phyloP scores from a whole-genome alignment of 1,140 invertebrate genomes.

The Ladona fulva region DNA sequence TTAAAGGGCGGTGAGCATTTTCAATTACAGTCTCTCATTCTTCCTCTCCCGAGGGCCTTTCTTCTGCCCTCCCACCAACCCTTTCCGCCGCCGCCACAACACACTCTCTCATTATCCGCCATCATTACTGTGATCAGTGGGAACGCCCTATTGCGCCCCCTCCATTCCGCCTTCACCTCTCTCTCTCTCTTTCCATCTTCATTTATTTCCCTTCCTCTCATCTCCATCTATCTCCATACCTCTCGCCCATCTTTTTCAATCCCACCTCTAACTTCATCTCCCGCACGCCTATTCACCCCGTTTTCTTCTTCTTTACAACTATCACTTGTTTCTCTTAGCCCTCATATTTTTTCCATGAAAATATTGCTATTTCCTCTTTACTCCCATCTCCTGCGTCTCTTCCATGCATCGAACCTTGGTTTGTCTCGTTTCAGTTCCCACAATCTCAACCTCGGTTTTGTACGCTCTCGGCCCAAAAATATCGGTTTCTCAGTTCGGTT shows the following conservation, averaged over 20 bases:
- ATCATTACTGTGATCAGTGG: slow-evolving; percentile 9
- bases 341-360: too few species aligned
- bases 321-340: too few species aligned
- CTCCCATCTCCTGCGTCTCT: too few species aligned
- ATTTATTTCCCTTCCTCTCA: neutral
- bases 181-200: neutral
- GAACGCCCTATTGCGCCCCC: neutral
- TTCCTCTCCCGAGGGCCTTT: neutral
- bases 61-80: neutral
- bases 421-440: too few species aligned
- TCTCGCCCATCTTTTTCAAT: neutral
- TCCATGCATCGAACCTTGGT: too few species aligned
- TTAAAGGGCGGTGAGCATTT: slow-evolving; percentile 8
- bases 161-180: neutral
- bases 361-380: too few species aligned
- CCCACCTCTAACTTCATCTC: too few species aligned
- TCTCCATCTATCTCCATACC: neutral
- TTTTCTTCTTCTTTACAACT: too few species aligned
- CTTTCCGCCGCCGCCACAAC: neutral
- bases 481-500: too few species aligned
- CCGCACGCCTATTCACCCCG: too few species aligned
- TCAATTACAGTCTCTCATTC: slow-evolving; percentile 6
- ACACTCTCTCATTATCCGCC: neutral
- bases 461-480: too few species aligned
- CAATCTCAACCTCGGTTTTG: too few species aligned